Base-by-base conservation (phyloP, 2,888 invertebrate genomes). In the Lycocerus yunnanus region DNA sequence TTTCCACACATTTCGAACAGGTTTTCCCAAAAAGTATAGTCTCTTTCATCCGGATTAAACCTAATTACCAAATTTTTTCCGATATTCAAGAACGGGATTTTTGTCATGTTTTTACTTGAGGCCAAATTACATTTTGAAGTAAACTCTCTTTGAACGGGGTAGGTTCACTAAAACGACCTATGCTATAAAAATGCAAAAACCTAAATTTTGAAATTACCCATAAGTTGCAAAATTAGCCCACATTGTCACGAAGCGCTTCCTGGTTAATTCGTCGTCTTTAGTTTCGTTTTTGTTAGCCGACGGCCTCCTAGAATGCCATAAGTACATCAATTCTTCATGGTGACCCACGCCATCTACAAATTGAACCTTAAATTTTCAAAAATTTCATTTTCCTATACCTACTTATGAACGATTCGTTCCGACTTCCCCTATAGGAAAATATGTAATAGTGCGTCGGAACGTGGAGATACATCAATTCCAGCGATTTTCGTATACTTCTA, bases 1-100 rank as follows among this genome's bases (percentile, higher is more conserved):
- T 71, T 72, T n/a, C 79, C 82, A 70, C 78, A 81, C 1, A 61
- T 68, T 4, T 78, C 69, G 58, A 78, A 82, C n/a, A 80, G 14
- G 15, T 72, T 69, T 14, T 77, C 78, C 82, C 82, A 82, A 20
- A 75, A 76, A 3, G 20, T 9, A 20, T 75, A 81, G 15, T 75
- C 78, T 13, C 72, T 71, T 10, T 76, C 69, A 15, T 80, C 78
- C 0, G 81, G 81, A 74, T 78, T 69, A 60, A 73, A 59, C 59
- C 68, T 66, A 1, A 80, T 59, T 1, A 27, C 73, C 16, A 83
- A 72, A 70, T 80, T 66, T 13, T 73, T 70, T 10, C 77, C 78
- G 20, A 83, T 82, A 18, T 81, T 77, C 18, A 83, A 72, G 72
- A 79, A 82, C 10, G 21, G 58, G 13, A 43, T 43, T 8, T 2